phyloP scores from a whole-genome alignment of 1,140 invertebrate genomes.

The Mamestra configurata region DNA sequence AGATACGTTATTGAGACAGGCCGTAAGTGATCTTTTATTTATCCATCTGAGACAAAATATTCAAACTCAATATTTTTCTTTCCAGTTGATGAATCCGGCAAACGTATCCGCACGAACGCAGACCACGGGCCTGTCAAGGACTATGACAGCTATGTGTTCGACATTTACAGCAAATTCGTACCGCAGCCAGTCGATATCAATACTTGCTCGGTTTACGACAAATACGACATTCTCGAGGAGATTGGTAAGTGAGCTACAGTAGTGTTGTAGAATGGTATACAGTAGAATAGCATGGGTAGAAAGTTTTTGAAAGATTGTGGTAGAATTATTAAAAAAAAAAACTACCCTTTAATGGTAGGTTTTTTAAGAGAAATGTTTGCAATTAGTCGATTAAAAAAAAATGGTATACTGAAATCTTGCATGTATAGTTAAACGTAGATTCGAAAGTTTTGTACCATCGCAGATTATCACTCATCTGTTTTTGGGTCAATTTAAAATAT shows the following conservation, averaged over 20 bases:
- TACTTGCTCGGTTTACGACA: constrained; percentile 97
- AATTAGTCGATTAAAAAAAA: not conserved
- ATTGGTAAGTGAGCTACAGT: constrained; percentile 90
- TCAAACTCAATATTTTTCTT: not conserved
- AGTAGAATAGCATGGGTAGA: not conserved
- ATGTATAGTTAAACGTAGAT: too few species aligned
- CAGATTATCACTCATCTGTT: too few species aligned
- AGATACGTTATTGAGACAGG: too few species aligned
- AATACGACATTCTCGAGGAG: constrained; percentile 99
- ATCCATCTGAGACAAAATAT: too few species aligned
- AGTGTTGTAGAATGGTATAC: not conserved
- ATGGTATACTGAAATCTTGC: too few species aligned
- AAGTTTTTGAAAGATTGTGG: not conserved
- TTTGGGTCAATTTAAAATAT: too few species aligned
- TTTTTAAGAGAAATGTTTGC: too few species aligned
- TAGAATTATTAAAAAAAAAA: too few species aligned
- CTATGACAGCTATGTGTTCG: constrained; percentile 99
- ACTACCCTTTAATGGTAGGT: too few species aligned
- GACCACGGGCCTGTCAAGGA: constrained; percentile 96
- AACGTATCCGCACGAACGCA: constrained; percentile 96
- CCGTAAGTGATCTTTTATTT: too few species aligned
- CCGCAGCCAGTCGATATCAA: constrained; percentile 99
- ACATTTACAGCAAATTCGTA: constrained; percentile 98
- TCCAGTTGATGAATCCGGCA: constrained; percentile 95
- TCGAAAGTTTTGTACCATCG: too few species aligned